Base-by-base conservation (phyloP, 92 coral and sea anemone species). In the Porites lobata region DNA sequence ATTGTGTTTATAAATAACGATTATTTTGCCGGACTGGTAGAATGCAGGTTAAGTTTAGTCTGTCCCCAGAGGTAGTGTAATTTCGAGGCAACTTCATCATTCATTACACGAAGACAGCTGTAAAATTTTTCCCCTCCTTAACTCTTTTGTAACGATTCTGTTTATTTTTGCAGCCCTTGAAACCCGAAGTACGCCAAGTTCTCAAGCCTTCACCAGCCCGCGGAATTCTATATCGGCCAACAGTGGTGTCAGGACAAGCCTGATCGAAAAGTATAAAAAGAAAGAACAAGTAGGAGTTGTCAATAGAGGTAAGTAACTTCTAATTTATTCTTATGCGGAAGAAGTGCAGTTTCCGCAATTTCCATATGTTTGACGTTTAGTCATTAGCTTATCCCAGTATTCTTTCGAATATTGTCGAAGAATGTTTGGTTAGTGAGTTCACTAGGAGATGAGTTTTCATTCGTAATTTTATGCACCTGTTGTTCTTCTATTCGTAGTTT, bases 181-280 rank as follows among this genome's bases (percentile, higher is more conserved):
- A 21, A 14, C 56, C 20, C 38, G 65, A 62, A 84, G 72, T 24
- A 32, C 72, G 38, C 87, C 87, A 20, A 84, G 73, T 73, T 52
- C 80, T 61, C 80, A 62, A 50, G 64, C 81, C 14, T 22, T 14
- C 12, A 61, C 80, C 79, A 84, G 87, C 20, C 87, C 87, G n/a
- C 80, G 87, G 70, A 84, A 84, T 72, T 84, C 87, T 12, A 73
- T 84, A 84, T 84, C 87, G 53, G 51, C 87, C 47, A 21, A 52
- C 8, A 63, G 64, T 50, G 79, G 73, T 19, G 57, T 3, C 63
- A 84, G 87, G 14, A 74, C 21, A 4, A 84, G 80, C 54, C 52
- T 84, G 62, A 29, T 84, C 59, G 87, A 84, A 24, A 74, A 76
- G 73, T 19, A 64, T 9, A 84, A 84, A 65, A 73, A 26, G 73